Percentiles rank a stretch among this genome's conserved stretches.
Evolutionary conservation across 2,888 invertebrate genomes (phyloP).

Genomic region (Aethes cnicana): DNA sequence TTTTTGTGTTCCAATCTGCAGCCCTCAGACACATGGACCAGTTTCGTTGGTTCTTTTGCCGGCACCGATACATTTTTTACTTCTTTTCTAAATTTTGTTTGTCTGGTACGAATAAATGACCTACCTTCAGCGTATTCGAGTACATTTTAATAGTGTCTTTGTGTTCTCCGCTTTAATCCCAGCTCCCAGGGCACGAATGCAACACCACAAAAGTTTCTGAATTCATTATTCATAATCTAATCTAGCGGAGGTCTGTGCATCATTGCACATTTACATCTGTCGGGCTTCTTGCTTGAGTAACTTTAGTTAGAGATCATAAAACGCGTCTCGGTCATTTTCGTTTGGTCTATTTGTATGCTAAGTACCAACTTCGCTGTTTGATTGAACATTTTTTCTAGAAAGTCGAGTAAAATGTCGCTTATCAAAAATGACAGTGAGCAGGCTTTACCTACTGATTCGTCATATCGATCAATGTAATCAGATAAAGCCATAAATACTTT

Average conservation of each 20-base stretch:
- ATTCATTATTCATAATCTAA: constrained; percentile 27
- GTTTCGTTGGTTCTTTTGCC: constrained; percentile 51
- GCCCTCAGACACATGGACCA: constrained; percentile 61
- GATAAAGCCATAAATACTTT: too few relatives aligned
- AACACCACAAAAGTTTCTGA: not conserved
- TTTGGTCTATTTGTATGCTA: constrained; percentile 17
- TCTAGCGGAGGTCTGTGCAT: constrained; percentile 32
- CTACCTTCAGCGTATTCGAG: constrained; percentile 4
- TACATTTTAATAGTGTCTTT: constrained; percentile 8
- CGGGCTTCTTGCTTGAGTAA: constrained; percentile 27
- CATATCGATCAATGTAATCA: too few relatives aligned
- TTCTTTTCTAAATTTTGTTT: constrained; percentile 27
- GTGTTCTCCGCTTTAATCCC: not conserved
- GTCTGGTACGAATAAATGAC: constrained; percentile 27
- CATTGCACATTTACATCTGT: constrained; percentile 36
- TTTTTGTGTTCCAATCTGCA: constrained; percentile 56
- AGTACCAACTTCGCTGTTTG: not conserved
- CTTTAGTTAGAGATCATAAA: constrained; percentile 19
- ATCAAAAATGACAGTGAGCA: too few relatives aligned
- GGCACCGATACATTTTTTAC: constrained; percentile 44
- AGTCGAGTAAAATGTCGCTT: too few relatives aligned
- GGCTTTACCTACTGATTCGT: too few relatives aligned
- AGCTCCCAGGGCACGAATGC: not conserved
- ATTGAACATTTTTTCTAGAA: too few relatives aligned
- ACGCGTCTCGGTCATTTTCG: constrained; percentile 13